Base-by-base conservation (phyloP, 2,888 invertebrate species). In the Carabus problematicus region DNA sequence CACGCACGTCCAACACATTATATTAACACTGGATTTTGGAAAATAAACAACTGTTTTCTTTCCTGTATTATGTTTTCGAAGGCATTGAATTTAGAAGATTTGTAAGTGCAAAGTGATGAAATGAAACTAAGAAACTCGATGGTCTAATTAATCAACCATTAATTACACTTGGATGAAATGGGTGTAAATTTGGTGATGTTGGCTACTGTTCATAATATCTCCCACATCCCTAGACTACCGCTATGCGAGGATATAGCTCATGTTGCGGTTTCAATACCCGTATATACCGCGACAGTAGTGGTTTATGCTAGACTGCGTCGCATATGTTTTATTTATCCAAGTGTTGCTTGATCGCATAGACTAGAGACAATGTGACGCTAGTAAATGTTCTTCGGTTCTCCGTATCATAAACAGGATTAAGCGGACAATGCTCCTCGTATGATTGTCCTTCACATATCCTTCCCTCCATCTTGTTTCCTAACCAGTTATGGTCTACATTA, bases 191-290 rank as follows among this genome's bases (percentile, higher is more conserved):
- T 47, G 47, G 12, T 12, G 11, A 47, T 9, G 47, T 47, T 11
- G 11, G 47, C 11, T 47, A 47, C 16, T 9, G 47, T 47, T 8
- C n/a, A 47, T 43, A 12, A 43, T 47, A 47, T 47, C 47, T 47
- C 12, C 16, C 2, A n/a, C 11, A 2, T 9, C 12, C 47, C 9
- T 47, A 8, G 11, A 9, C 12, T 47, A 47, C 47, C 8, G 7
- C 16, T 47, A 7, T 47, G 7, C n/a, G 8, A 16, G 8, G 11
- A n/a, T n/a, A n/a, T n/a, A n/a, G n/a, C n/a, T 11, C 12, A 12
- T 9, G 47, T n/a, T 47, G 12, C 11, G 16, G 12, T 47, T 47
- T 1, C n/a, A 7, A 7, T 14, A n/a, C 16, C 11, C 16, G 47
- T 7, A 14, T 16, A 47, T 47, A 47, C 47, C 7, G 16, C 47